A percentile compares a stretch with the other conserved stretches of the same genome.
Conservation (phyloP, 2,113 vertebrate species). For the Callocephalon fimbriatum region DNA sequence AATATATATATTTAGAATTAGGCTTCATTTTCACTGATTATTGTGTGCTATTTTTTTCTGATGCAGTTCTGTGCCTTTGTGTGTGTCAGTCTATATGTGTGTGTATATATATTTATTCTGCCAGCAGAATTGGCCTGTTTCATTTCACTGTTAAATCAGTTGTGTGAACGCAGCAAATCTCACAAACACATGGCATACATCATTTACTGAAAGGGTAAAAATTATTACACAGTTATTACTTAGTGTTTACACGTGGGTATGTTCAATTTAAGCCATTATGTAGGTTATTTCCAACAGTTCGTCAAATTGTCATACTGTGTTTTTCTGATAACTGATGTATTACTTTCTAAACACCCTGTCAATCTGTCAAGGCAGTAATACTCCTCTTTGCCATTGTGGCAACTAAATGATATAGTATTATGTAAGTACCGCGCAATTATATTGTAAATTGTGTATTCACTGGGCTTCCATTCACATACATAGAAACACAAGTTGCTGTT, state of each 20-base stretch:
- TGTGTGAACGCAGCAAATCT: neutral
- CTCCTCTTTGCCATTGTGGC: neutral
- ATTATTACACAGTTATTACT: neutral
- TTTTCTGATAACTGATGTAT: slow-evolving; percentile 22
- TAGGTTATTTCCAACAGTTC: neutral
- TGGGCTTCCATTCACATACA: neutral
- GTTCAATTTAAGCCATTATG: slow-evolving; percentile 29
- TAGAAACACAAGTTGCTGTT: neutral
- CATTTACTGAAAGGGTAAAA: neutral
- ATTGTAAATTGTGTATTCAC: neutral
- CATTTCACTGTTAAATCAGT: neutral
- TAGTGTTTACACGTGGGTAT: neutral
- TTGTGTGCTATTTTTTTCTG: neutral
- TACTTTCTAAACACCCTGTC: neutral
- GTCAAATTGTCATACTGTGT: neutral
- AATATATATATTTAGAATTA: neutral
- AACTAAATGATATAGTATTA: slow-evolving; percentile 26
- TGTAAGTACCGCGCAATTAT: slow-evolving; percentile 7
- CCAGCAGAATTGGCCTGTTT: neutral
- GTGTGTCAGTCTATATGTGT: accelerated
- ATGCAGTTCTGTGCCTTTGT: neutral
- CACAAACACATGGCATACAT: neutral
- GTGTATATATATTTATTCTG: neutral
- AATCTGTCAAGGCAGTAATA: neutral
- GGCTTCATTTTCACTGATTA: neutral